These are phyloP conservation scores for Chaetogeoica ovagalla DNA, from an alignment of 2,888 invertebrate species.

Conservation along the genomic window DNA sequence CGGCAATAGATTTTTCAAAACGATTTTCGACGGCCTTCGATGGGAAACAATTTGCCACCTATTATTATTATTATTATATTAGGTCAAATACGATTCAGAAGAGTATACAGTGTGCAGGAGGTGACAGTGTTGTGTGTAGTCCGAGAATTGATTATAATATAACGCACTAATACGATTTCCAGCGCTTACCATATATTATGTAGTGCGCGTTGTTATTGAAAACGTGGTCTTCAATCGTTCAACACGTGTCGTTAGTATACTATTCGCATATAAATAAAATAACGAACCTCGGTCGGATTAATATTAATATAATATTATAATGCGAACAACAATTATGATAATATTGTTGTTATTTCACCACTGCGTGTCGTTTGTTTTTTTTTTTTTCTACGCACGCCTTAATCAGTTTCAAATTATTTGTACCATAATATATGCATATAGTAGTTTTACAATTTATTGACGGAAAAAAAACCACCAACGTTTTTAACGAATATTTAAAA, in stretches of 20 bases:
- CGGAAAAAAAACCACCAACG: too few species aligned
- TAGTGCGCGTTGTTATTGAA: not conserved
- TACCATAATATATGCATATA: too few species aligned
- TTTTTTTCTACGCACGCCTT: too few species aligned
- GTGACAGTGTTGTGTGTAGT: too few species aligned
- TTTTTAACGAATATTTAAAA: too few species aligned
- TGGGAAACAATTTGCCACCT: not conserved
- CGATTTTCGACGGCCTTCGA: not conserved
- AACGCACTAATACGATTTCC: not conserved
- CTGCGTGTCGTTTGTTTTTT: too few species aligned
- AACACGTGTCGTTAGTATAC: too few species aligned
- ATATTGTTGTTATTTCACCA: too few species aligned
- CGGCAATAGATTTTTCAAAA: not conserved
- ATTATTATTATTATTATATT: conserved; percentile 19
- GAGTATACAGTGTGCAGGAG: not conserved
- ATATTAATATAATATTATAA: not conserved
- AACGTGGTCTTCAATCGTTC: not conserved
- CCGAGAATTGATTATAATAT: not conserved
- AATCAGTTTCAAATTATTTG: too few species aligned
- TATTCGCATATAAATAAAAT: not conserved
- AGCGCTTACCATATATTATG: not conserved
- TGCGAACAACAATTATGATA: not conserved
- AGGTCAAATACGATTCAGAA: not conserved
- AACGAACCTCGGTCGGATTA: not conserved
- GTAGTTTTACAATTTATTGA: not conserved